phyloP scores from a whole-genome alignment of 1,140 invertebrate genomes.

The Diachasmimorpha longicaudata region DNA sequence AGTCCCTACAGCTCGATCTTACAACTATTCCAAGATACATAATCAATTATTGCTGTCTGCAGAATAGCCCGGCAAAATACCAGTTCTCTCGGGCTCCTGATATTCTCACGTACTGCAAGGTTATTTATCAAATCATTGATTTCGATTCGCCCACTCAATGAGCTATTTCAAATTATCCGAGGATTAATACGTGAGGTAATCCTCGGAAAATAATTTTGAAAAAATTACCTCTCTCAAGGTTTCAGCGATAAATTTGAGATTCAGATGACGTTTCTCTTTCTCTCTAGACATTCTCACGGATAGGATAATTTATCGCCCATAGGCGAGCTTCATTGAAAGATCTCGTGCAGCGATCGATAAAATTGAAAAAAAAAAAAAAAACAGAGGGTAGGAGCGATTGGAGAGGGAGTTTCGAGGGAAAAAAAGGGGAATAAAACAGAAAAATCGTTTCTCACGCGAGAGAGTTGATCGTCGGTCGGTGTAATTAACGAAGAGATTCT shows the following conservation, averaged over 20 bases:
- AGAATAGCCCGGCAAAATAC: no score
- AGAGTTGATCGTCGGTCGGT: not conserved
- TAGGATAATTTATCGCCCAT: slow-evolving; percentile 20
- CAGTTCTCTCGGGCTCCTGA: no score
- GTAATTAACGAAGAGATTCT: slow-evolving; percentile 10
- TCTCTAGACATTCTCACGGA: slow-evolving; percentile 20
- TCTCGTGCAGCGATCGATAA: slow-evolving; percentile 27
- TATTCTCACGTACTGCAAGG: no score
- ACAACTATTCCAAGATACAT: not conserved
- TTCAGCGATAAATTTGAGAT: no score
- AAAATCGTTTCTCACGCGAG: slow-evolving; percentile 24
- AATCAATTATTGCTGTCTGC: not conserved
- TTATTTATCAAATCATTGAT: no score
- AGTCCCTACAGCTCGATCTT: not conserved
- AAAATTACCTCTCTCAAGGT: no score
- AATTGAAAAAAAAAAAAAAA: not conserved
- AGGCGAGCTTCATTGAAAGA: slow-evolving; percentile 25
- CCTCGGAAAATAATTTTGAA: no score
- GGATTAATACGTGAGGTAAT: no score
- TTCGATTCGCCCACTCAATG: no score
- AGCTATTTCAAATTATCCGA: no score
- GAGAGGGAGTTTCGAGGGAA: not conserved
- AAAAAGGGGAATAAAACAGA: not conserved
- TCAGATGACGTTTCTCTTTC: slow-evolving; percentile 3
- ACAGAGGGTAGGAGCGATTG: not conserved